Conservation (phyloP, 2,888 invertebrate genomes). For the Dexiosoma caninum region DNA sequence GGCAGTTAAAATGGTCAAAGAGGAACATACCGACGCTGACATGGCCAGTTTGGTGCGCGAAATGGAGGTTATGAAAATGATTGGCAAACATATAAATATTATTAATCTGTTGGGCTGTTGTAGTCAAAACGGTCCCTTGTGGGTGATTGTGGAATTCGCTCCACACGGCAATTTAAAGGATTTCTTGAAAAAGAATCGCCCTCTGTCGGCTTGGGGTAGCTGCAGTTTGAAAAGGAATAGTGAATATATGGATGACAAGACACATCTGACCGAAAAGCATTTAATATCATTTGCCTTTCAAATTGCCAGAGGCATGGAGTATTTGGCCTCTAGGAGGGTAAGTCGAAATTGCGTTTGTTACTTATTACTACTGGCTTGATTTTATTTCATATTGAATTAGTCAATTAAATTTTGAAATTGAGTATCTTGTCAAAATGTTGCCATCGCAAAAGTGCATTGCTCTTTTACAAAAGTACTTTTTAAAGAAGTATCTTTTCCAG, state of each 20-base stretch:
- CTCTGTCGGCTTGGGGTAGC: slow-evolving; percentile 65
- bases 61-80: slow-evolving; percentile 99
- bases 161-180: slow-evolving; percentile 96
- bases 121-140: slow-evolving; percentile 93
- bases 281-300: slow-evolving; percentile 97
- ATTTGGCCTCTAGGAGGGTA: slow-evolving; percentile 91
- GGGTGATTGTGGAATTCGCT: slow-evolving; percentile 93
- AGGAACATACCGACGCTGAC: slow-evolving; percentile 97
- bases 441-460: background rate
- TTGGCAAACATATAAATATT: slow-evolving; percentile 97
- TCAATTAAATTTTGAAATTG: no score
- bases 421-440: background rate
- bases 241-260: slow-evolving; percentile 69
- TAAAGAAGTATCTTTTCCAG: background rate
- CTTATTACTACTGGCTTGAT: background rate
- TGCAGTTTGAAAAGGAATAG: slow-evolving; percentile 69
- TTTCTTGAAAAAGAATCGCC: slow-evolving; percentile 89
- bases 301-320: slow-evolving; percentile 98
- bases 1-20: slow-evolving; percentile 99
- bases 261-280: slow-evolving; percentile 89
- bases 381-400: no score
- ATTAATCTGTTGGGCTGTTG: slow-evolving; percentile 98
- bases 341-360: slow-evolving; percentile 44
- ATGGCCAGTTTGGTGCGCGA: slow-evolving; percentile 98
- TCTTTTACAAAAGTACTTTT: background rate